A percentile compares a stretch with the other conserved stretches of the same genome.
These are phyloP conservation scores for Catharus minimus DNA, from an alignment of 2,113 vertebrate genomes.

Conservation along the genomic window DNA sequence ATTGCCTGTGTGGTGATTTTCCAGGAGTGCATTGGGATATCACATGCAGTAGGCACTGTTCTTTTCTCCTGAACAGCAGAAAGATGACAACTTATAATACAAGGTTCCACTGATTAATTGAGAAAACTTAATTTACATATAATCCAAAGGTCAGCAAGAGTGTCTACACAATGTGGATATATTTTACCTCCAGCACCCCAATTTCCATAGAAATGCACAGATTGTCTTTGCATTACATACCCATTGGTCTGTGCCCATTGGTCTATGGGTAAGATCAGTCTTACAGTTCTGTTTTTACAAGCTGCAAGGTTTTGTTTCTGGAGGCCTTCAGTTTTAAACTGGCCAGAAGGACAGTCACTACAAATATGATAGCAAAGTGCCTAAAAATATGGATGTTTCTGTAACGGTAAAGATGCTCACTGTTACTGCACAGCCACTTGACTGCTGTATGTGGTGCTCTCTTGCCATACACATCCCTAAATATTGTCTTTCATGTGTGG, in stretches of 20 bases:
- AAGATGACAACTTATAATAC: neutral
- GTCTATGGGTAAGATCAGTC: neutral
- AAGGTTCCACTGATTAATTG: neutral
- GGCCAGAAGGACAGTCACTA: neutral
- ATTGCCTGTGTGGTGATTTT: neutral
- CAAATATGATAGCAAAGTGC: constrained; percentile 7
- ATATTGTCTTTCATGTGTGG: neutral
- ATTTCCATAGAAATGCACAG: neutral
- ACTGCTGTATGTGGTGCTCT: neutral
- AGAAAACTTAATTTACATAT: neutral
- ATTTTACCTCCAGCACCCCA: neutral
- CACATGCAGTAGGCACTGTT: neutral
- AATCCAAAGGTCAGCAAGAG: neutral
- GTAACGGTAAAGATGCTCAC: neutral
- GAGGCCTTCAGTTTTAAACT: neutral
- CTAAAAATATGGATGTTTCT: constrained; percentile 1
- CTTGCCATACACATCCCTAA: neutral
- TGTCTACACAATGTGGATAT: neutral
- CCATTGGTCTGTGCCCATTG: neutral
- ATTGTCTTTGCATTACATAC: neutral
- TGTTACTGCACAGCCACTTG: neutral
- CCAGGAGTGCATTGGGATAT: neutral
- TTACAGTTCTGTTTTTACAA: neutral
- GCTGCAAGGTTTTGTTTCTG: neutral
- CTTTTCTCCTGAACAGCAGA: neutral